Percentiles rank a stretch among this genome's conserved stretches.
These are phyloP conservation scores for Laticauda colubrina DNA, from an alignment of 2,113 vertebrate genomes.

Conservation along the genomic window DNA sequence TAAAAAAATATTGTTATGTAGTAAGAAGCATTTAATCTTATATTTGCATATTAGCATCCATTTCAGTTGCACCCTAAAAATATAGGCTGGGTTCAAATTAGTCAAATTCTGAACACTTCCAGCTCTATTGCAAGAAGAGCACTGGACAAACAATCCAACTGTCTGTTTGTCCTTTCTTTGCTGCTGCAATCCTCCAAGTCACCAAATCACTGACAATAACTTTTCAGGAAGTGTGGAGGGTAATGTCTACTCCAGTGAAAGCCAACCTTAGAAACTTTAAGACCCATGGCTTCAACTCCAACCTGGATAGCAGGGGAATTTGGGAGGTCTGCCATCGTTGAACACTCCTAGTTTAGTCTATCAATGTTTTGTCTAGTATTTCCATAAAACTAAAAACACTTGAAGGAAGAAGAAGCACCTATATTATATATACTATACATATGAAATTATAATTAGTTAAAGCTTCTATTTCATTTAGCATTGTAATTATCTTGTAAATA, in stretches of 20 bases:
- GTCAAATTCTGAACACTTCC: not conserved
- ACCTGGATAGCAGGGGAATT: not conserved
- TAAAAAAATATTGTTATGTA: not conserved
- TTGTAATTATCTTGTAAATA: not conserved
- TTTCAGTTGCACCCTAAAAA: not conserved
- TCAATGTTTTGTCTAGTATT: not conserved
- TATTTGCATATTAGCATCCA: not conserved
- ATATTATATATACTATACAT: not conserved
- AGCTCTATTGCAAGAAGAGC: not conserved
- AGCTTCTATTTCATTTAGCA: not conserved
- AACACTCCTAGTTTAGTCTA: not conserved
- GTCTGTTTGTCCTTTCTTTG: not conserved
- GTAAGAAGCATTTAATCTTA: not conserved
- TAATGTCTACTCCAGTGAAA: not conserved
- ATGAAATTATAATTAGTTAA: slow-evolving; percentile 1
- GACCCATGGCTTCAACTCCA: not conserved
- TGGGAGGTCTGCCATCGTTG: not conserved
- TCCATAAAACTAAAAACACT: not conserved
- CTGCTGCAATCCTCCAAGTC: not conserved
- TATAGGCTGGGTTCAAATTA: not conserved
- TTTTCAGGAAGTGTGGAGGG: not conserved
- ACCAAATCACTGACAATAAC: not conserved
- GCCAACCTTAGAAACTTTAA: not conserved
- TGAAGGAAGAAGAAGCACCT: not conserved
- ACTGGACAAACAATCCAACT: not conserved